A percentile compares a stretch with the other conserved stretches of the same genome.
Conservation (phyloP, 2,113 vertebrate species). For the Piprites chloris region DNA sequence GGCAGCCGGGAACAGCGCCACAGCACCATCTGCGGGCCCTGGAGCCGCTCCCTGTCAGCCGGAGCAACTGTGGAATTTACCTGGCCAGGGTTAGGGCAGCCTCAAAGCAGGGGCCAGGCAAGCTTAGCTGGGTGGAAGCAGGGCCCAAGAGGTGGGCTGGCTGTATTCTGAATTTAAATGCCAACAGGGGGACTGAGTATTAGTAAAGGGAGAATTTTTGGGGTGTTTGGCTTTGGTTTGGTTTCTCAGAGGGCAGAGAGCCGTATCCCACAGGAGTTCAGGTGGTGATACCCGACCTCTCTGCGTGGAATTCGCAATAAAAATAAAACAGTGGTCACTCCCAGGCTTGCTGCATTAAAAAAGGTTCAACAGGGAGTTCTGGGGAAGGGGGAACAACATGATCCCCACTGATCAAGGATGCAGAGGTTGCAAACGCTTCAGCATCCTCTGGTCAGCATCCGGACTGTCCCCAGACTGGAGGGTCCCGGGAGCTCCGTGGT, state of each 20-base stretch:
- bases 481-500: rapidly evolving
- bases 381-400: rapidly evolving
- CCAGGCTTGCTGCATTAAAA: background rate
- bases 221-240: background rate
- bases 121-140: rapidly evolving
- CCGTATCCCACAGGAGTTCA: rapidly evolving
- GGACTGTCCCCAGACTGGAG: too few species aligned
- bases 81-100: background rate
- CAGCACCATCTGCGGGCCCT: background rate
- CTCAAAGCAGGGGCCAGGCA: background rate
- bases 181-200: background rate
- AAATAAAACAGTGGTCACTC: background rate
- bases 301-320: background rate
- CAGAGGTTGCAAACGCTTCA: background rate
- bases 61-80: rapidly evolving
- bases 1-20: too few species aligned
- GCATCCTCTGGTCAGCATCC: background rate
- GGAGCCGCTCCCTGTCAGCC: background rate
- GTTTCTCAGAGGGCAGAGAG: background rate
- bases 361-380: background rate
- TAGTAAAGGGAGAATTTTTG: background rate
- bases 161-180: background rate
- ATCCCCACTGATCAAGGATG: rapidly evolving
- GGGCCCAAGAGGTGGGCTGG: rapidly evolving
- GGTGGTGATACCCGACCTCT: background rate